Evolutionary conservation across 2,888 invertebrate genomes (phyloP).

Genomic region (Epirrhoe alternata): DNA sequence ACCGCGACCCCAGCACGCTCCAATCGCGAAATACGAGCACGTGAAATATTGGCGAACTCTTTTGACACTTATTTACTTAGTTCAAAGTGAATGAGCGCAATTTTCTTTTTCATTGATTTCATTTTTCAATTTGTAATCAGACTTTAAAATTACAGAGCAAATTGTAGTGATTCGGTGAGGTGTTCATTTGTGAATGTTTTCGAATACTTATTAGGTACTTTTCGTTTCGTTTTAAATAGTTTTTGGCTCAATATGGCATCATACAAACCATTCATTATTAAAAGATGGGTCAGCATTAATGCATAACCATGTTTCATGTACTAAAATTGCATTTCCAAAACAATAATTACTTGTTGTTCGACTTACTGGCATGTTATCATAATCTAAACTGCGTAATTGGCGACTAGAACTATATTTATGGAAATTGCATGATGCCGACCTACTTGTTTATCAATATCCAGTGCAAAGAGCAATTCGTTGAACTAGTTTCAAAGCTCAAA

Average conservation of each 20-base stretch:
- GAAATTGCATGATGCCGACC: conserved; percentile 67
- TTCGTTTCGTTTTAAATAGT: conserved; percentile 6
- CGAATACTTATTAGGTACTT: not conserved
- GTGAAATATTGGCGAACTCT: conserved; percentile 4
- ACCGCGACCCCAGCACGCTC: conserved; percentile 28
- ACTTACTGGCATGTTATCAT: conserved; percentile 38
- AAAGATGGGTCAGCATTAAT: conserved; percentile 49
- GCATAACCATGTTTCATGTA: conserved; percentile 32
- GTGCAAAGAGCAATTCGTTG: conserved; percentile 63
- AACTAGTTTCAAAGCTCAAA: conserved; percentile 44
- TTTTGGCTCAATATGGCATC: conserved; percentile 27
- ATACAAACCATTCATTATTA: conserved; percentile 42
- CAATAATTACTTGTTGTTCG: conserved; percentile 19
- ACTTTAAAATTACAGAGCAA: conserved; percentile 6
- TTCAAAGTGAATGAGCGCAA: conserved; percentile 8
- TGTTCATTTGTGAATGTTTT: not conserved
- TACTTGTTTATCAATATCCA: conserved; percentile 59
- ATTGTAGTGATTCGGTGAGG: not conserved
- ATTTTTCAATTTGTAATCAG: not conserved
- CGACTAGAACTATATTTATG: conserved; percentile 52
- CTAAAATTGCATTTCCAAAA: conserved; percentile 21
- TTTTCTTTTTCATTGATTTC: not conserved
- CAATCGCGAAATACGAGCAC: conserved; percentile 24
- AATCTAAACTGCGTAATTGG: conserved; percentile 53
- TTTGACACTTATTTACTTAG: conserved; percentile 21